These are phyloP conservation scores for Panurus biarmicus DNA, from an alignment of 2,113 vertebrate species.

Conservation along the genomic window DNA sequence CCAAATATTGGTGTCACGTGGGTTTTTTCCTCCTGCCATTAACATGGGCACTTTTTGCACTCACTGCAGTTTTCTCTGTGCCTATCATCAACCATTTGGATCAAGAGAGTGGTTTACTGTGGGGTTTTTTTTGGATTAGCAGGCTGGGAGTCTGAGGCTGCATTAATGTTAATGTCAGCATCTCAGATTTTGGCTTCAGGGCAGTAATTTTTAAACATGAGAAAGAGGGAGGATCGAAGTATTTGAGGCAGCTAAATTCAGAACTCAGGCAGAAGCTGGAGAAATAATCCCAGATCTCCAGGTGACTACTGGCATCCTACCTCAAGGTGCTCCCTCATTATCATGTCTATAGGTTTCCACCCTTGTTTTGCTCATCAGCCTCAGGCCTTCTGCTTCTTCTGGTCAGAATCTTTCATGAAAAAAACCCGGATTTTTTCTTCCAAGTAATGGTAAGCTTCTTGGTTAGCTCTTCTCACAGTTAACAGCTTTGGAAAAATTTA, in stretches of 20 bases:
- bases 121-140: not conserved
- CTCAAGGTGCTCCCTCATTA: not conserved
- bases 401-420: not conserved
- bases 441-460: not conserved
- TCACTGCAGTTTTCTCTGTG: not conserved
- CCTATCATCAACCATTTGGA: not conserved
- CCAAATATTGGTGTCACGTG: rapidly evolving
- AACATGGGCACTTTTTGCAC: not conserved
- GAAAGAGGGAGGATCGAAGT: not conserved
- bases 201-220: not conserved
- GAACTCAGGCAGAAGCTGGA: not conserved
- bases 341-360: not conserved
- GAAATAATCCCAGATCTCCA: not conserved
- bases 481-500: not conserved
- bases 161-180: not conserved
- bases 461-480: not conserved
- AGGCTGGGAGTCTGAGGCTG: not conserved
- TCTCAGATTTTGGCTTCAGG: not conserved
- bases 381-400: not conserved
- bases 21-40: not conserved
- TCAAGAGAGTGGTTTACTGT: not conserved
- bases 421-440: not conserved
- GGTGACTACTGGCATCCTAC: not conserved
- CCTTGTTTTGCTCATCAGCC: not conserved
- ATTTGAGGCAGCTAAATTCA: not conserved